phyloP scores from a whole-genome alignment of 1,140 invertebrate genomes.

The Nephila pilipes region DNA sequence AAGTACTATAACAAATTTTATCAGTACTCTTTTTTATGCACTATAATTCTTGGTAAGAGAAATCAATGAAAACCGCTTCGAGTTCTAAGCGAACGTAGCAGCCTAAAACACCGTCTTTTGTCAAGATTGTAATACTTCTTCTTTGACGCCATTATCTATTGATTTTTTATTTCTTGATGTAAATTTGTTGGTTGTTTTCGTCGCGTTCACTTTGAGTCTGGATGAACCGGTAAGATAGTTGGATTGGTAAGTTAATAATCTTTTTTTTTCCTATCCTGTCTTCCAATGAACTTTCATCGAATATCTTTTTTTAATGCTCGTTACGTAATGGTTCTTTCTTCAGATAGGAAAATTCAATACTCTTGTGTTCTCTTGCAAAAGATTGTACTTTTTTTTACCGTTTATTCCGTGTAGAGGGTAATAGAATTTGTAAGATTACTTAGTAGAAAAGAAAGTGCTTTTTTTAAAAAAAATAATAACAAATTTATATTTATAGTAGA shows the following conservation, averaged over 20 bases:
- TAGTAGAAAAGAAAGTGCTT: no score
- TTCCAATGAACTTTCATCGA: not conserved
- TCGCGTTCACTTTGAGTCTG: not conserved
- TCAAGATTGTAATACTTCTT: conserved; percentile 22
- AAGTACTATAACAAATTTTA: not conserved
- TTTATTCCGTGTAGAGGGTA: no score
- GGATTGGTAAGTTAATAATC: conserved; percentile 40
- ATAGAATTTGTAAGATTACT: no score
- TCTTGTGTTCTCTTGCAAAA: no score
- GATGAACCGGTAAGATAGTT: conserved; percentile 26
- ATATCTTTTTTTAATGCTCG: conserved; percentile 15
- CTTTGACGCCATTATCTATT: conserved; percentile 40
- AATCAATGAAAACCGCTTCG: conserved; percentile 50
- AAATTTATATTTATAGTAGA: no score
- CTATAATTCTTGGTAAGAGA: conserved; percentile 34
- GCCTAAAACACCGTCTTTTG: not conserved
- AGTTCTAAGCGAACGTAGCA: not conserved
- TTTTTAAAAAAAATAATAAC: no score
- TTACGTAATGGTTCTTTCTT: not conserved
- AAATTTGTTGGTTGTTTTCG: conserved; percentile 48
- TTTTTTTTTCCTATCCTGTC: not conserved
- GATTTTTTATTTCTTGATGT: conserved; percentile 56
- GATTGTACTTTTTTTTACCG: no score
- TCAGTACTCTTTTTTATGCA: conserved; percentile 10
- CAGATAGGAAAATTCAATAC: not conserved